These are phyloP conservation scores for Echiichthys vipera DNA, from an alignment of 2,797 vertebrate species.

Conservation along the genomic window DNA sequence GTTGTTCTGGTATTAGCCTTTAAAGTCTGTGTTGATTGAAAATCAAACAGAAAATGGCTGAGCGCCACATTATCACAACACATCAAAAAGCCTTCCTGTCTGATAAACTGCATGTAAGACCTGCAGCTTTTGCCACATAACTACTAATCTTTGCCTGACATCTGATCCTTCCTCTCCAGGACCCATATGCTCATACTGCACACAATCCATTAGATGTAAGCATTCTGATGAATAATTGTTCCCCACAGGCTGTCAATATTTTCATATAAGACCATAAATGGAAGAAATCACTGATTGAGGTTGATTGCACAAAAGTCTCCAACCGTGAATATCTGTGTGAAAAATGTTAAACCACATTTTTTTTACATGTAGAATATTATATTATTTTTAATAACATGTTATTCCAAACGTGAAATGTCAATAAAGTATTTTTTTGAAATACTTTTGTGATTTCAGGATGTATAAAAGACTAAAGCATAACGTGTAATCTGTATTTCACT, in stretches of 20 bases:
- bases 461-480: slow-evolving; percentile 1
- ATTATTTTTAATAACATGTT: background rate
- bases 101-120: slow-evolving; percentile 9
- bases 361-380: background rate
- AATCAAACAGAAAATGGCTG: slow-evolving; percentile 34
- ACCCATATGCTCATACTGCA: slow-evolving; percentile 52
- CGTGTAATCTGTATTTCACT: background rate
- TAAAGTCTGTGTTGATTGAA: slow-evolving; percentile 30
- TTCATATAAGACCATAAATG: slow-evolving; percentile 24
- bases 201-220: slow-evolving; percentile 61
- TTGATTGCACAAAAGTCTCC: background rate
- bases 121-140: slow-evolving; percentile 36
- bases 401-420: slow-evolving; percentile 8
- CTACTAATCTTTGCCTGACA: slow-evolving; percentile 31
- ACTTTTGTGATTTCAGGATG: background rate
- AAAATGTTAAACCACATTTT: too few species aligned
- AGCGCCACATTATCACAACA: background rate
- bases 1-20: slow-evolving; percentile 8
- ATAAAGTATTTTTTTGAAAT: too few species aligned
- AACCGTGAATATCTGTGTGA: background rate
- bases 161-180: slow-evolving; percentile 3
- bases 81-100: slow-evolving; percentile 12
- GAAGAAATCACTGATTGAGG: slow-evolving; percentile 25
- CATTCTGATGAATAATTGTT: slow-evolving; percentile 58
- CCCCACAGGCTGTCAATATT: slow-evolving; percentile 26